Evolutionary conservation across 2,113 vertebrate species (phyloP).

Genomic region (Pardalotus punctatus): DNA sequence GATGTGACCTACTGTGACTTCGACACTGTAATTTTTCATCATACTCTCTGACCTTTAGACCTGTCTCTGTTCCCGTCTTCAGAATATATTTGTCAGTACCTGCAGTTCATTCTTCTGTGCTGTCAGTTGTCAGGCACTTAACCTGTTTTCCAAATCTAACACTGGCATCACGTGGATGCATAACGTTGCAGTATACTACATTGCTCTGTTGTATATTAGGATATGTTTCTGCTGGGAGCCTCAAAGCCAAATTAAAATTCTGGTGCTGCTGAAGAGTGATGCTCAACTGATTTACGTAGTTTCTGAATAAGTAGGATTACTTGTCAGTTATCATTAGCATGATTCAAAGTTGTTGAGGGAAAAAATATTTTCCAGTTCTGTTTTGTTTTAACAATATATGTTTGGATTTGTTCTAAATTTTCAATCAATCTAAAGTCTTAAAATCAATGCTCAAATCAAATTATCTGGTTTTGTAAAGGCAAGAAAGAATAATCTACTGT

Average conservation of each 20-base stretch:
- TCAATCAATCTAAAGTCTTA: background rate
- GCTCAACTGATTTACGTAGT: background rate
- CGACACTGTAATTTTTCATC: background rate
- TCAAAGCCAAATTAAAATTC: background rate
- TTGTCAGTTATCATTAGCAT: background rate
- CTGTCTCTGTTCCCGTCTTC: background rate
- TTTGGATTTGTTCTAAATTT: background rate
- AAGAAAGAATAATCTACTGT: background rate
- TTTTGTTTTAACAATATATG: background rate
- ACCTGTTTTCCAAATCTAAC: background rate
- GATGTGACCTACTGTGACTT: background rate
- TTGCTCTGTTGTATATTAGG: fast-evolving
- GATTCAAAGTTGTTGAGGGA: background rate
- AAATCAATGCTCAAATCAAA: background rate
- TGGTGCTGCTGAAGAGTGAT: background rate
- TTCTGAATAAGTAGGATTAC: background rate
- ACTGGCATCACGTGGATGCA: background rate
- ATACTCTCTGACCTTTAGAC: background rate
- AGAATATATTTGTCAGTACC: background rate
- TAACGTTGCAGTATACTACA: background rate
- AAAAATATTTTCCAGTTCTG: background rate
- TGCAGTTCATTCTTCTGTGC: background rate
- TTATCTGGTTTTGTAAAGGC: background rate
- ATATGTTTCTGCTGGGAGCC: background rate
- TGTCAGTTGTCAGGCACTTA: background rate